A percentile compares a stretch with the other conserved stretches of the same genome.
These are phyloP conservation scores for Hydrotaea cyrtoneurina DNA, from an alignment of 2,888 invertebrate species.

Conservation along the genomic window DNA sequence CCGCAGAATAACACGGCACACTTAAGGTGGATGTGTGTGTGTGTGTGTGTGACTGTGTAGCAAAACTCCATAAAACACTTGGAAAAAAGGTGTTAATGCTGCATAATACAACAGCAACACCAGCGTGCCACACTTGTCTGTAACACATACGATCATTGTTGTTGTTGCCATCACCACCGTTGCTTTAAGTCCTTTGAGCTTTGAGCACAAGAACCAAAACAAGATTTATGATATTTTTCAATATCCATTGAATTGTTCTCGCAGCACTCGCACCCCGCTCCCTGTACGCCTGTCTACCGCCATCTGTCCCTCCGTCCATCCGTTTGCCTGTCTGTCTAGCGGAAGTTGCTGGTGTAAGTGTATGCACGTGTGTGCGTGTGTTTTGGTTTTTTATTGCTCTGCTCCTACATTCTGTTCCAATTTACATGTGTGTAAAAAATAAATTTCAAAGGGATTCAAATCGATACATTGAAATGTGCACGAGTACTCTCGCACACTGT, in stretches of 20 bases:
- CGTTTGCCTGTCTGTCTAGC: neutral
- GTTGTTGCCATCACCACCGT: neutral
- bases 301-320: neutral
- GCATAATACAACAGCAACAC: neutral
- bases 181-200: slow-evolving; percentile 35
- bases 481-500: neutral
- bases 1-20: slow-evolving; percentile 1
- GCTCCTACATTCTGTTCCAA: neutral
- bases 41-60: neutral
- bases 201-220: slow-evolving; percentile 35
- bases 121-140: neutral
- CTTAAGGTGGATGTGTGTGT: neutral
- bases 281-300: neutral
- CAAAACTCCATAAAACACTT: slow-evolving; percentile 7
- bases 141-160: slow-evolving; percentile 5
- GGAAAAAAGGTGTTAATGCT: slow-evolving; percentile 28
- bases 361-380: too few species aligned
- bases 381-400: neutral
- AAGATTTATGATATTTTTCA: slow-evolving; percentile 43
- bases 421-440: slow-evolving; percentile 22
- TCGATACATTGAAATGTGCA: slow-evolving; percentile 16
- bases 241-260: slow-evolving; percentile 32
- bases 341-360: neutral
- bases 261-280: neutral
- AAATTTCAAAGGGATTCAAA: slow-evolving; percentile 38